phyloP scores from a whole-genome alignment of 2,888 invertebrate genomes.

The Sarcophaga rosellei region DNA sequence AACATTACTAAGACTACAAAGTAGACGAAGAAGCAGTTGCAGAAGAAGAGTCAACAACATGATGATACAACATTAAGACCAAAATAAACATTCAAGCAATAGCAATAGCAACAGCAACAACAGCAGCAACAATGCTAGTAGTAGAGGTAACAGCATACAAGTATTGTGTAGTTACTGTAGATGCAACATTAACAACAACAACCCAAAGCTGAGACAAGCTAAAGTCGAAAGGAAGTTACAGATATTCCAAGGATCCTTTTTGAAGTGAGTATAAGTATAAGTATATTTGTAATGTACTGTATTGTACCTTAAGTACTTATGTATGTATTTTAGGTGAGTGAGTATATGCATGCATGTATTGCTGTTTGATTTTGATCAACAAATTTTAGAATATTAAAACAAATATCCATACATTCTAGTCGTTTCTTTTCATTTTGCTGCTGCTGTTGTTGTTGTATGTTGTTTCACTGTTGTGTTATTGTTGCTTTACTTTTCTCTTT shows the following conservation, averaged over 20 bases:
- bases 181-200: too few relatives aligned
- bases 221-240: not conserved
- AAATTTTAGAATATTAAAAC: slow-evolving; percentile 38
- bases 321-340: not conserved
- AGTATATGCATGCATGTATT: slow-evolving; percentile 1
- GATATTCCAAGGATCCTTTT: not conserved
- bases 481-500: not conserved
- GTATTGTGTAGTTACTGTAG: too few relatives aligned
- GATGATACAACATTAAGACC: slow-evolving; percentile 54
- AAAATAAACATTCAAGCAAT: slow-evolving; percentile 54
- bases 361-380: slow-evolving; percentile 25
- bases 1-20: too few relatives aligned
- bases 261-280: not conserved
- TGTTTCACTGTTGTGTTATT: not conserved
- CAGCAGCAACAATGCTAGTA: too few relatives aligned
- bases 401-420: slow-evolving; percentile 31
- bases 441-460: slow-evolving; percentile 11
- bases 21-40: not conserved
- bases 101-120: not conserved
- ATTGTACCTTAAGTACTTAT: slow-evolving; percentile 24
- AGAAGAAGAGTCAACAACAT: slow-evolving; percentile 53
- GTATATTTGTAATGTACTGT: too few relatives aligned
- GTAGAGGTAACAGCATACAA: too few relatives aligned
- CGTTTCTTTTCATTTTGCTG: not conserved
- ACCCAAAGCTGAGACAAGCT: not conserved